Evolutionary conservation across 1,140 invertebrate species (phyloP).

Genomic region (Panonychus citri): DNA sequence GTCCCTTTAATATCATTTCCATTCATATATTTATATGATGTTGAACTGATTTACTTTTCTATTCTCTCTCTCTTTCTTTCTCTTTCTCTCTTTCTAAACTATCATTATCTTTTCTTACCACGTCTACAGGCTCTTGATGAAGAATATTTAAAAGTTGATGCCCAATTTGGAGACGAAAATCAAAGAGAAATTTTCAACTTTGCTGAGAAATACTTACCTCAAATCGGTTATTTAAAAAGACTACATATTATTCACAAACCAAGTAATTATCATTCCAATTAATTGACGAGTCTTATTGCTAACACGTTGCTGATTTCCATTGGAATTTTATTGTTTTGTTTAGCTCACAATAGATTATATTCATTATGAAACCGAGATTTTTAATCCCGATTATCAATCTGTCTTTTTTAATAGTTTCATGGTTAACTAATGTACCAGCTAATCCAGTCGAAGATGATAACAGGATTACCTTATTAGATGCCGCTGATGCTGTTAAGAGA

Average conservation of each 20-base stretch:
- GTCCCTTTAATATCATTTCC: not conserved
- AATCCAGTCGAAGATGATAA: conserved; percentile 94
- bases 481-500: conserved; percentile 59
- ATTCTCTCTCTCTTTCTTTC: no score
- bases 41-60: no score
- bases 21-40: no score
- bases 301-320: conserved; percentile 3
- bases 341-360: no score
- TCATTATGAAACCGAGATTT: no score
- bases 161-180: conserved; percentile 95
- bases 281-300: no score
- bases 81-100: no score
- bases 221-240: conserved; percentile 72
- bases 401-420: conserved; percentile 25
- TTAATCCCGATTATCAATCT: not conserved
- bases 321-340: no score
- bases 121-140: conserved; percentile 71
- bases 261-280: conserved; percentile 34
- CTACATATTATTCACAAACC: conserved; percentile 99
- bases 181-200: conserved; percentile 98
- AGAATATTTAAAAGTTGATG: conserved; percentile 89
- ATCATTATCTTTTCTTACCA: no score
- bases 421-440: conserved; percentile 61
- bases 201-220: conserved; percentile 86
- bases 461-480: conserved; percentile 91